phyloP scores from a whole-genome alignment of 2,113 vertebrate species.

The Odontesthes bonariensis region DNA sequence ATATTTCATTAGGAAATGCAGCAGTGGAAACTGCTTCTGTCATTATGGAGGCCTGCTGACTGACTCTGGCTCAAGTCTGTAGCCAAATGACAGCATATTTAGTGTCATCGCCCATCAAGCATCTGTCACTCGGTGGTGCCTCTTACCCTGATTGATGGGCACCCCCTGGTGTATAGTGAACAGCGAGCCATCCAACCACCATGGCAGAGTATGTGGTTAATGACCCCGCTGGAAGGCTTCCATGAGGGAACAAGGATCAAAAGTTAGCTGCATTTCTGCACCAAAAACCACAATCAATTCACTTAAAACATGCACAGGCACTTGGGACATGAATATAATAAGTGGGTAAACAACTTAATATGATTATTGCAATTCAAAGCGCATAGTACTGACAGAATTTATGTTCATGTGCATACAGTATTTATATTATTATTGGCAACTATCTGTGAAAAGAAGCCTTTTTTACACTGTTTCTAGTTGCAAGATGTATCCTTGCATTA shows the following conservation, averaged over 20 bases:
- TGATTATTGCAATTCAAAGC: conserved; percentile 1
- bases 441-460: conserved; percentile 24
- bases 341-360: conserved; percentile 20
- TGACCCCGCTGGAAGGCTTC: conserved; percentile 59
- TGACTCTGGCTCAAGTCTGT: conserved; percentile 59
- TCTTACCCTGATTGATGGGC: conserved; percentile 71
- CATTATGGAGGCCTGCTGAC: conserved; percentile 43
- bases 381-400: conserved; percentile 16
- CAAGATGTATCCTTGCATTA: conserved; percentile 21
- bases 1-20: conserved; percentile 21
- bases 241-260: conserved; percentile 22
- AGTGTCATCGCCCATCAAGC: conserved; percentile 74
- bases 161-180: conserved; percentile 62
- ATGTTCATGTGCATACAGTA: conserved; percentile 12
- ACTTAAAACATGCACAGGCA: conserved; percentile 1
- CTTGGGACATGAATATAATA: conserved; percentile 17
- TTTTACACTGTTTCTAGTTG: conserved; percentile 15
- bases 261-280: conserved; percentile 41
- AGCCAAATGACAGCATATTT: conserved; percentile 71
- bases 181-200: conserved; percentile 44
- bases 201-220: conserved; percentile 62
- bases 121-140: conserved; percentile 59
- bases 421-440: conserved; percentile 7
- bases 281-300: background rate
- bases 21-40: conserved; percentile 10